A percentile compares a stretch with the other conserved stretches of the same genome.
phyloP scores from a whole-genome alignment of 2,797 vertebrate species.

The Furcifer pardalis region DNA sequence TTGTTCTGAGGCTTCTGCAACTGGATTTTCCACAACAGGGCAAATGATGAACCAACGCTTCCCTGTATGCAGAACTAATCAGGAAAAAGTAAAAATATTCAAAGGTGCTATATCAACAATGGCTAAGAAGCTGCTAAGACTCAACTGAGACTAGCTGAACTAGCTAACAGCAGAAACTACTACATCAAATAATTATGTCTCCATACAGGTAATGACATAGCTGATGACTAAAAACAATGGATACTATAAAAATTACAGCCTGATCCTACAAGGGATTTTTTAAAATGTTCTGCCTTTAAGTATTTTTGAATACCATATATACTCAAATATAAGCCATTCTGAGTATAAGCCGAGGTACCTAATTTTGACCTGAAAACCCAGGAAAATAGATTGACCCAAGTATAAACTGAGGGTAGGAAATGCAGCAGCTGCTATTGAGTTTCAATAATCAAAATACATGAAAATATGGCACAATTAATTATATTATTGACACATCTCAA shows the following conservation, averaged over 20 bases:
- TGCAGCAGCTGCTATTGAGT: no score
- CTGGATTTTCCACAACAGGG: slow-evolving; percentile 91
- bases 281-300: not conserved
- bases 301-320: no score
- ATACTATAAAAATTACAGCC: not conserved
- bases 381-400: no score
- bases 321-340: no score
- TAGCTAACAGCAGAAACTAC: not conserved
- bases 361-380: no score
- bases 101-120: not conserved
- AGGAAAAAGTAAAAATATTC: not conserved
- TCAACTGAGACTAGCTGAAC: not conserved
- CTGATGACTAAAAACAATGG: slow-evolving; percentile 5
- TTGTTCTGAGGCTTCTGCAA: slow-evolving; percentile 77
- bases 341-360: no score
- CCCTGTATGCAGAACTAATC: slow-evolving; percentile 92
- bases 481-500: no score
- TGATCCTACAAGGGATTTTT: not conserved
- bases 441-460: no score
- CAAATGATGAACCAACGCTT: slow-evolving; percentile 99
- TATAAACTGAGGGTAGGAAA: no score
- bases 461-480: no score
- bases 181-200: not conserved
- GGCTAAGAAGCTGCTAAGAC: not conserved
- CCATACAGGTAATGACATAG: not conserved